Evolutionary conservation across 2,888 invertebrate genomes (phyloP).

Genomic region (Trachelus tabidus): DNA sequence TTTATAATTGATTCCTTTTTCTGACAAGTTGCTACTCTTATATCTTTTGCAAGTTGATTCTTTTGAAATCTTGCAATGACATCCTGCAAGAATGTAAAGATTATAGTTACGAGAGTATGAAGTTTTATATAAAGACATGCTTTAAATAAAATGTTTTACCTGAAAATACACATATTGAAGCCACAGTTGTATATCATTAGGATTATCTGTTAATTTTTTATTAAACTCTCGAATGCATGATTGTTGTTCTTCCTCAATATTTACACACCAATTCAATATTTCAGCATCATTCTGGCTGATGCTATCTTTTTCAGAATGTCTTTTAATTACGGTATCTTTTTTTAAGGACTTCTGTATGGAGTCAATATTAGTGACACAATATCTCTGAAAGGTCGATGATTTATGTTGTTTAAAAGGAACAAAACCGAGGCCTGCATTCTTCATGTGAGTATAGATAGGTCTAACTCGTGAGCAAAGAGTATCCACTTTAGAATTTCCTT

Average conservation of each 20-base stretch:
- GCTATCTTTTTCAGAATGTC: conserved; percentile 10
- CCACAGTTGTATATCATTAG: conserved; percentile 71
- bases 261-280: conserved; percentile 30
- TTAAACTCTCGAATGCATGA: conserved; percentile 70
- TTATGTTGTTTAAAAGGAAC: conserved; percentile 31
- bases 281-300: conserved; percentile 6
- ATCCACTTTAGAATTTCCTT: conserved; percentile 70
- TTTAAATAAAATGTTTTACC: conserved; percentile 35
- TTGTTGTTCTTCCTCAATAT: conserved; percentile 68
- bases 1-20: conserved; percentile 74
- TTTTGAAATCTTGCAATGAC: conserved; percentile 38
- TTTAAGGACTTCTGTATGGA: conserved; percentile 39
- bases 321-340: conserved; percentile 52
- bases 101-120: neutral
- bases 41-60: conserved; percentile 39
- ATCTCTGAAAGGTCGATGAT: conserved; percentile 36
- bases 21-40: conserved; percentile 58
- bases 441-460: conserved; percentile 67
- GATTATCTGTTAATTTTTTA: conserved; percentile 67
- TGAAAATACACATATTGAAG: conserved; percentile 72
- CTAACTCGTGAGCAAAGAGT: conserved; percentile 75
- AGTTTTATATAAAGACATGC: neutral
- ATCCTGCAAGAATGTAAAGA: conserved; percentile 29
- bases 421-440: conserved; percentile 41
- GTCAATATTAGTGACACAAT: conserved; percentile 44